Conservation (phyloP, 2,888 invertebrate genomes). For the Calephelis perditalis region DNA sequence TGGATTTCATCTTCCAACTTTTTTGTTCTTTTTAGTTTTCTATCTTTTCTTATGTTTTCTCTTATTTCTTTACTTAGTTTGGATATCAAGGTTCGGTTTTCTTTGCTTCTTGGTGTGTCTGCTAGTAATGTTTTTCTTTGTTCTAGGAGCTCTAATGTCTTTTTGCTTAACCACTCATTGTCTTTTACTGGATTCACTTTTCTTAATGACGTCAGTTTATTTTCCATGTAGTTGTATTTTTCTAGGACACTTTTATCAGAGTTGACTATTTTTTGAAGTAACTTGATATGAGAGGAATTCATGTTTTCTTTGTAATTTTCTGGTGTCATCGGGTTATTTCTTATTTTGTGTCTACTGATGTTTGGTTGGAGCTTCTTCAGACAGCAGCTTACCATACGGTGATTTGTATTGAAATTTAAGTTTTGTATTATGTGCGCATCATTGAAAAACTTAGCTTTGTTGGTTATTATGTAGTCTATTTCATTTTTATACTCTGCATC, state of each 20-base stretch:
- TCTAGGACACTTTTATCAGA: conserved; percentile 11
- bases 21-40: no score
- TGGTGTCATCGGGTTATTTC: neutral
- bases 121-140: no score
- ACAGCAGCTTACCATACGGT: conserved; percentile 9
- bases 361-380: conserved; percentile 13
- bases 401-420: conserved; percentile 16
- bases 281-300: conserved; percentile 1
- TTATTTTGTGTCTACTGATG: neutral
- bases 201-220: conserved; percentile 4
- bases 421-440: conserved; percentile 18
- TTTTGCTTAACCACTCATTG: no score
- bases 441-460: conserved; percentile 17
- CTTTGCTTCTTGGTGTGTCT: no score
- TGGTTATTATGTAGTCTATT: conserved; percentile 22
- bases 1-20: no score
- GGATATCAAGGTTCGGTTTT: no score
- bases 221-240: conserved; percentile 16
- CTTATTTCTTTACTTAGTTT: no score
- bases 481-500: conserved; percentile 17
- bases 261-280: conserved; percentile 12
- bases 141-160: no score
- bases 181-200: neutral
- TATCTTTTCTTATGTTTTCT: no score
- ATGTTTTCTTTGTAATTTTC: conserved; percentile 6